phyloP scores from a whole-genome alignment of 2,888 invertebrate species.

The Nymphalis polychloros region DNA sequence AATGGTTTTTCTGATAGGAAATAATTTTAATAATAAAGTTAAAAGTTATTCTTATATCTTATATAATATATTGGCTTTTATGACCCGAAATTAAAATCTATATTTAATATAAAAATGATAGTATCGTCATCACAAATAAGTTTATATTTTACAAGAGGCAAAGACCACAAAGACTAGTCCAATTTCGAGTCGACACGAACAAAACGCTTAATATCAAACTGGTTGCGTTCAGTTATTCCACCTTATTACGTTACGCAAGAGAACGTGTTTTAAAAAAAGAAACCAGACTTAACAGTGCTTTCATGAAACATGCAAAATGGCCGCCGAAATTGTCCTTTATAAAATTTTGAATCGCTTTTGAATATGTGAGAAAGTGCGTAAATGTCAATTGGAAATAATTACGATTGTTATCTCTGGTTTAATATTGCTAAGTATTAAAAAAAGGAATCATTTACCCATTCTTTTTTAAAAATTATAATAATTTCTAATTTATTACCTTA shows the following conservation, averaged over 20 bases:
- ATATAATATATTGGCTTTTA: too few relatives aligned
- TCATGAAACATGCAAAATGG: constrained; percentile 51
- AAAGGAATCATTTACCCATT: background rate
- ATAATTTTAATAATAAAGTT: too few relatives aligned
- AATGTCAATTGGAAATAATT: constrained; percentile 7
- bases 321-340: constrained; percentile 38
- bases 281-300: constrained; percentile 59
- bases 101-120: background rate
- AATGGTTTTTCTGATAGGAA: too few relatives aligned
- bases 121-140: background rate
- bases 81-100: too few relatives aligned
- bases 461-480: constrained; percentile 2
- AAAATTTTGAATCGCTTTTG: constrained; percentile 23
- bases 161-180: constrained; percentile 42
- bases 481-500: background rate
- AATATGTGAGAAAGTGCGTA: constrained; percentile 10
- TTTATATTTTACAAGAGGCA: constrained; percentile 35
- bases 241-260: constrained; percentile 58
- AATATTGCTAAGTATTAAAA: background rate
- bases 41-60: too few relatives aligned
- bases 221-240: constrained; percentile 46
- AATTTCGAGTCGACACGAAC: constrained; percentile 43
- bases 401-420: background rate
- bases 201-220: constrained; percentile 47
- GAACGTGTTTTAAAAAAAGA: constrained; percentile 56